These are phyloP conservation scores for Drosophila virilis DNA, from an alignment of 1,140 invertebrate species.

Conservation along the genomic window DNA sequence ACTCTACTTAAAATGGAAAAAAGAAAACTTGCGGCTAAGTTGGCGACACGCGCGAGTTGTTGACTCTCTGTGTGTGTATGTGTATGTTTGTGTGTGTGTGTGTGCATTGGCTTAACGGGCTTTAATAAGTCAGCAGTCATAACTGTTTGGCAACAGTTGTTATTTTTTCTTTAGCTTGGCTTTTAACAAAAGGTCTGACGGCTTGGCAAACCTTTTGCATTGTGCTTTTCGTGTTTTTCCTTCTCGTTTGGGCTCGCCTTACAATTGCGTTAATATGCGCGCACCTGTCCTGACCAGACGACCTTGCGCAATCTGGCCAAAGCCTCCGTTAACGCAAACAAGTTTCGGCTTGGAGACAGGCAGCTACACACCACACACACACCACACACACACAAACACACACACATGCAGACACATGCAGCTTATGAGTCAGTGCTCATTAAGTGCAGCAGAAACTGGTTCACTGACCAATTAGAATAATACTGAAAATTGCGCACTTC, in stretches of 20 bases:
- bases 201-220: conserved; percentile 9
- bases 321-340: conserved; percentile 40
- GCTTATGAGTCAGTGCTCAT: conserved; percentile 54
- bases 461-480: conserved; percentile 77
- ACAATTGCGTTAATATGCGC: conserved; percentile 59
- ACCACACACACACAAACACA: conserved; percentile 1
- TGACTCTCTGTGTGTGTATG: conserved; percentile 9
- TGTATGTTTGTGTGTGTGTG: conserved; percentile 14
- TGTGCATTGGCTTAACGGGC: conserved; percentile 41
- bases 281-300: conserved; percentile 80
- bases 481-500: conserved; percentile 51
- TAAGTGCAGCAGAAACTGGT: conserved; percentile 64
- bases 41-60: conserved; percentile 49
- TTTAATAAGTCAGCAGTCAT: conserved; percentile 54
- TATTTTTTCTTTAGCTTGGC: neutral
- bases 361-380: neutral
- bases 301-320: conserved; percentile 75
- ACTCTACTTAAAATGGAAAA: conserved; percentile 49
- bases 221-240: conserved; percentile 14
- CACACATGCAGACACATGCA: conserved; percentile 17
- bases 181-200: conserved; percentile 25
- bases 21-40: conserved; percentile 54
- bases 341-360: conserved; percentile 20
- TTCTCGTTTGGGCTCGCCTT: conserved; percentile 42
- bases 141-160: conserved; percentile 59